Conservation (phyloP, 1,140 invertebrate species). For the Pentalonia nigronervosa region DNA sequence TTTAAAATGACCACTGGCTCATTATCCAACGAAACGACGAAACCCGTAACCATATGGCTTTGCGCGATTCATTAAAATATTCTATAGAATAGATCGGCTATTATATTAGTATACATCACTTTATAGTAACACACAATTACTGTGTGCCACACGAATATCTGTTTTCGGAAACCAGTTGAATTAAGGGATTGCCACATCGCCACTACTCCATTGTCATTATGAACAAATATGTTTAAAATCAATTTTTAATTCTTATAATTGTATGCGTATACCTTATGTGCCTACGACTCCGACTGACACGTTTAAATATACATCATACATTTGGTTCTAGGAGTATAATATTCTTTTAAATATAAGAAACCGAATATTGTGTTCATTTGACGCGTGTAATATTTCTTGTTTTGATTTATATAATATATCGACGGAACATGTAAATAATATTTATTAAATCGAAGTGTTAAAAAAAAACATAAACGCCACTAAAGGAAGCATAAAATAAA, state of each 20-base stretch:
- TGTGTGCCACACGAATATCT: background rate
- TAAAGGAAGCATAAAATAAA: background rate
- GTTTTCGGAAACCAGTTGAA: constrained; percentile 23
- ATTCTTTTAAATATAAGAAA: background rate
- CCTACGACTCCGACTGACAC: background rate
- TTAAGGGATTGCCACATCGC: background rate
- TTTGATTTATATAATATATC: background rate
- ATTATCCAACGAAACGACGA: constrained; percentile 2
- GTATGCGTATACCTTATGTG: background rate
- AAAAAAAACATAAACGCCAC: background rate
- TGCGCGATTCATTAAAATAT: constrained; percentile 4
- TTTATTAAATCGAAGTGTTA: background rate
- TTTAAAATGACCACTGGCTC: background rate
- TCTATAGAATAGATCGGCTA: background rate
- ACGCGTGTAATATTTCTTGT: background rate
- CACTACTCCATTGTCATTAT: background rate
- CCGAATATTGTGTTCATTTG: background rate
- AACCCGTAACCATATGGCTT: background rate
- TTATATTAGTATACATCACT: background rate
- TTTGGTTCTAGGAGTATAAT: no score
- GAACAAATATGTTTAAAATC: background rate
- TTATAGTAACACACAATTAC: background rate
- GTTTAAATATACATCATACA: background rate
- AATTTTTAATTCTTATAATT: background rate
- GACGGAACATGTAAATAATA: background rate